Evolutionary conservation across 2,113 vertebrate species (phyloP).

Genomic region (Helogale parvula): DNA sequence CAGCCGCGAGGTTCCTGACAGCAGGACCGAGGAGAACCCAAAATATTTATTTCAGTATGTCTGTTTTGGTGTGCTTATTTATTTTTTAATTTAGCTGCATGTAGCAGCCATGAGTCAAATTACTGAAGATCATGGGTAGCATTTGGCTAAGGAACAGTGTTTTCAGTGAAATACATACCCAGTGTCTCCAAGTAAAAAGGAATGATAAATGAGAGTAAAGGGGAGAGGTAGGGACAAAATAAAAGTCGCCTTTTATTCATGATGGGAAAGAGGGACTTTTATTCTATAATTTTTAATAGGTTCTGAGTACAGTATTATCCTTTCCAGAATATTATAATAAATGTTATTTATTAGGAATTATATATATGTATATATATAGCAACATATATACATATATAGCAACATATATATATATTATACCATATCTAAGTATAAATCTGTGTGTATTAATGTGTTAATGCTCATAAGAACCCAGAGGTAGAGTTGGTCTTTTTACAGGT

Average conservation of each 20-base stretch:
- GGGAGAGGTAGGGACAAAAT: background rate
- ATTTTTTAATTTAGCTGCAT: background rate
- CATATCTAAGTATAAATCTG: background rate
- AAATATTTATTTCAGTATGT: background rate
- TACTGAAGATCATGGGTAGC: background rate
- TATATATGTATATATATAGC: too few relatives aligned
- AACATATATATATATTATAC: background rate
- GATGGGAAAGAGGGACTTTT: background rate
- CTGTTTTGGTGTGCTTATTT: background rate
- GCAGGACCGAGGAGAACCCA: background rate
- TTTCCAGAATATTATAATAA: background rate
- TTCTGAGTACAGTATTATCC: background rate
- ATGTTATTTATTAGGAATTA: background rate
- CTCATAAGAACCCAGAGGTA: background rate
- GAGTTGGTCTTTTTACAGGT: background rate
- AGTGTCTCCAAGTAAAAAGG: background rate
- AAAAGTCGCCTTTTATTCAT: slow-evolving; percentile 1
- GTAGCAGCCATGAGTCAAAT: slow-evolving; percentile 23
- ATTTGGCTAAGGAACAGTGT: background rate
- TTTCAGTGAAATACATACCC: slow-evolving; percentile 34
- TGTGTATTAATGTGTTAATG: background rate
- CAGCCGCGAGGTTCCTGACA: slow-evolving; percentile 4
- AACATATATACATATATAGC: too few relatives aligned
- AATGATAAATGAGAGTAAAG: background rate
- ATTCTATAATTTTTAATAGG: background rate